Conservation (phyloP, 2,113 vertebrate genomes). For the Okapia johnstoni region DNA sequence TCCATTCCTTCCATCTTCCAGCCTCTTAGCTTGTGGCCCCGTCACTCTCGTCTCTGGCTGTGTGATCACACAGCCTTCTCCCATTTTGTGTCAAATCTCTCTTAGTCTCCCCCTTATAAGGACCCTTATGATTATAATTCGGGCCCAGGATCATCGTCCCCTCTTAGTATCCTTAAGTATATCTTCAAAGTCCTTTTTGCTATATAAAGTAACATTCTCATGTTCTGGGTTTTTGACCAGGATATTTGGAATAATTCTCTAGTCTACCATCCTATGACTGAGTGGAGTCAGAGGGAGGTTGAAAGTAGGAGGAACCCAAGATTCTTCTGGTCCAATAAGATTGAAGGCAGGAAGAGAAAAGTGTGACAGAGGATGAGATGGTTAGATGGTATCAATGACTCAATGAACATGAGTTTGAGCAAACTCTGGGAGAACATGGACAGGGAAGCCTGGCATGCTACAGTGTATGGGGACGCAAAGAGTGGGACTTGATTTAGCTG, state of each 20-base stretch:
- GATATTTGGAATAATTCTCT: background rate
- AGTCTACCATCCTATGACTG: background rate
- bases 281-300: background rate
- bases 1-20: background rate
- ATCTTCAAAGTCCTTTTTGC: background rate
- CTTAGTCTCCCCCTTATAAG: background rate
- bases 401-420: background rate
- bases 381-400: background rate
- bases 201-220: background rate
- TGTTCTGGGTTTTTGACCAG: background rate
- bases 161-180: background rate
- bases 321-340: background rate
- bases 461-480: background rate
- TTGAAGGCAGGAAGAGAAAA: background rate
- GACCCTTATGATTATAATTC: background rate
- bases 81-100: background rate
- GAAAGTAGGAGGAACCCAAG: background rate
- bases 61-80: background rate
- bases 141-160: background rate
- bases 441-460: background rate
- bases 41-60: background rate
- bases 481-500: background rate
- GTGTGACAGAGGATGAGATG: background rate
- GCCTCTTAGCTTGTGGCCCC: background rate
- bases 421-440: background rate